Evolutionary conservation across 2,888 invertebrate species (phyloP), one percentile per base, ranked within the genome.

Genomic region (Lasioglossum lativentre): DNA sequence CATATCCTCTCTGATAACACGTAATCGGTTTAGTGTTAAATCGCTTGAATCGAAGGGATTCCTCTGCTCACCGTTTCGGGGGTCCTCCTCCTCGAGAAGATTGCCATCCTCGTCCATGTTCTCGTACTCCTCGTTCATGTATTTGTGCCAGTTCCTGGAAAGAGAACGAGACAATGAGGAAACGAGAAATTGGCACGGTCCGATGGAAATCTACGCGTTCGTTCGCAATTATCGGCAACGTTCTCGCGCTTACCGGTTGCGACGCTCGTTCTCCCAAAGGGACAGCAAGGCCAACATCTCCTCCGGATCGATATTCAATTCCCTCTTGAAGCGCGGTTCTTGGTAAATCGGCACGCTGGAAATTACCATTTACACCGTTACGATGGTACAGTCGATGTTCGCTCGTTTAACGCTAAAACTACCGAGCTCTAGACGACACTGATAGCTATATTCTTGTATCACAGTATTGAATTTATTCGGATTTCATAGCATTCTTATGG

Each of bases 211-310:
- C 40, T 5, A 12, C 40, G 30, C 45, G 16, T 14, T 5, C 23
- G 27, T 30, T 30, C 42, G n/a, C 16, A 70, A 27, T 71, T 34
- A 59, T 66, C 40, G 52, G 56, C 30, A 5, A 23, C 0, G 38
- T 78, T 4, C 23, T 91, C 23, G n/a, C 12, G n/a, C 56, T 56
- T 92, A 92, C 93, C 92, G 88, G 70, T 94, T 95, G 27, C 93
- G 93, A 45, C 94, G 94, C 63, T 94, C 94, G 78, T 94, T 94
- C 87, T 95, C 95, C 94, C 94, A 94, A 42, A 95, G 90, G 1
- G 94, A 92, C n/a, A 95, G 90, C 4, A 95, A 91, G 16, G 95
- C 92, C 56, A 94, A 82, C n/a, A 95, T 91, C 71, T 95, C 95
- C 66, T 95, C 94, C 4, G 95, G 95, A 82, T 95, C 81, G 87